These are phyloP conservation scores for Alcedo atthis DNA, from an alignment of 2,797 vertebrate species.

Conservation along the genomic window DNA sequence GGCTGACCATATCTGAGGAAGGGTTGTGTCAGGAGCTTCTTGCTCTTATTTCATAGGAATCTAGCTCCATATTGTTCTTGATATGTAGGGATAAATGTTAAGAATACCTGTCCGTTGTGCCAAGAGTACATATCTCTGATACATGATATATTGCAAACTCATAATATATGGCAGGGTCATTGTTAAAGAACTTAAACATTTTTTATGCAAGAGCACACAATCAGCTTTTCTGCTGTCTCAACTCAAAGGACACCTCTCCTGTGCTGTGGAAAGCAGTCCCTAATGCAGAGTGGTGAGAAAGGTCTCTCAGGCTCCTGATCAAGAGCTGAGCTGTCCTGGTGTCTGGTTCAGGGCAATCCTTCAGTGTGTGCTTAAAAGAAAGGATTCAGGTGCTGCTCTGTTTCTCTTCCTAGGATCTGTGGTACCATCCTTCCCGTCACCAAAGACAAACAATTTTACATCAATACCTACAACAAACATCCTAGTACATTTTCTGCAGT, in stretches of 20 bases:
- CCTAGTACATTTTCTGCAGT: background rate
- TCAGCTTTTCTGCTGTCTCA: background rate
- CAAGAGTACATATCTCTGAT: background rate
- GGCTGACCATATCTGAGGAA: fast-evolving
- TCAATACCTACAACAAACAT: background rate
- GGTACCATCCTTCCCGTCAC: background rate
- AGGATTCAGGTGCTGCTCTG: background rate
- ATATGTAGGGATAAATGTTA: background rate
- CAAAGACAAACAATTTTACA: fast-evolving
- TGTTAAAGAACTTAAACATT: background rate
- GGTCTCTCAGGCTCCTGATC: background rate
- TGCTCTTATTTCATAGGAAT: fast-evolving
- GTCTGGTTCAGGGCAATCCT: background rate
- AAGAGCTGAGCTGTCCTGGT: background rate
- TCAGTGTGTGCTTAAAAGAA: background rate
- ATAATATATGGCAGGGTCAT: background rate
- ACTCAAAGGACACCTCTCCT: background rate
- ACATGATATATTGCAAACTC: background rate
- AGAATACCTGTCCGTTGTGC: too few relatives aligned
- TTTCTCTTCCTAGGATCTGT: background rate
- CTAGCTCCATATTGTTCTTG: background rate
- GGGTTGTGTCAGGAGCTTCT: background rate
- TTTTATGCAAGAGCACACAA: background rate
- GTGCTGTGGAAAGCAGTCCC: background rate
- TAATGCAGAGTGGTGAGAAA: background rate